Evolutionary conservation across 2,113 vertebrate genomes (phyloP).

Genomic region (Numida meleagris): DNA sequence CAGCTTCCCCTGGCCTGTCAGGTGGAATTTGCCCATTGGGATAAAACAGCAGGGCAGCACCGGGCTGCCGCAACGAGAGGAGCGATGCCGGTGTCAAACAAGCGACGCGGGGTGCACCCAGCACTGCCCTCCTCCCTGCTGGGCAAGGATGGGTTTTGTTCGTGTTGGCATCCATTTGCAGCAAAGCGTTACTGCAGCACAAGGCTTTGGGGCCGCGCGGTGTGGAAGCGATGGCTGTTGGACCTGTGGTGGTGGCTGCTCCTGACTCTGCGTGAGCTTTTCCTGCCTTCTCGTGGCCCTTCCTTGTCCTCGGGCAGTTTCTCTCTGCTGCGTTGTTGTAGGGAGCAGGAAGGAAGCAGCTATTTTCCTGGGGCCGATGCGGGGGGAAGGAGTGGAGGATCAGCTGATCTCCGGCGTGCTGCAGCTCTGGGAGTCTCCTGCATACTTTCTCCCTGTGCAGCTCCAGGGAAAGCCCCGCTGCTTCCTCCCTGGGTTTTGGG

Average conservation of each 20-base stretch:
- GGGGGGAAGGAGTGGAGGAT: neutral
- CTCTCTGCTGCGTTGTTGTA: neutral
- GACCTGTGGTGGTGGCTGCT: neutral
- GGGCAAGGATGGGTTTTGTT: neutral
- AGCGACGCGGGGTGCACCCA: neutral
- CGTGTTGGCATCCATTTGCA: neutral
- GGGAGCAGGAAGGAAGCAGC: conserved; percentile 43
- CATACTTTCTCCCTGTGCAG: neutral
- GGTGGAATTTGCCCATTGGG: neutral
- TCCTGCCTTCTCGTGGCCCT: neutral
- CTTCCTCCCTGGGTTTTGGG: neutral
- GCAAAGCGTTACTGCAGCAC: neutral
- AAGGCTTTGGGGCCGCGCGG: neutral
- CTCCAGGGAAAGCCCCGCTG: neutral
- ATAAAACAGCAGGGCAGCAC: neutral
- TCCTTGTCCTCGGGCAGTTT: neutral
- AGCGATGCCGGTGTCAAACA: neutral
- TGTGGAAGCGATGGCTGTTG: neutral
- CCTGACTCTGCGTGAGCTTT: neutral
- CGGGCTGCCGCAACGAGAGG: neutral
- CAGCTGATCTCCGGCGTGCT: conserved; percentile 41
- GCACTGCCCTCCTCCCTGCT: conserved; percentile 5
- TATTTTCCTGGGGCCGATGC: neutral
- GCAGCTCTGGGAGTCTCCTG: neutral
- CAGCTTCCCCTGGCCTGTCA: neutral